Conservation (phyloP, 2,888 invertebrate species). For the Sclerodermus sp. region DNA sequence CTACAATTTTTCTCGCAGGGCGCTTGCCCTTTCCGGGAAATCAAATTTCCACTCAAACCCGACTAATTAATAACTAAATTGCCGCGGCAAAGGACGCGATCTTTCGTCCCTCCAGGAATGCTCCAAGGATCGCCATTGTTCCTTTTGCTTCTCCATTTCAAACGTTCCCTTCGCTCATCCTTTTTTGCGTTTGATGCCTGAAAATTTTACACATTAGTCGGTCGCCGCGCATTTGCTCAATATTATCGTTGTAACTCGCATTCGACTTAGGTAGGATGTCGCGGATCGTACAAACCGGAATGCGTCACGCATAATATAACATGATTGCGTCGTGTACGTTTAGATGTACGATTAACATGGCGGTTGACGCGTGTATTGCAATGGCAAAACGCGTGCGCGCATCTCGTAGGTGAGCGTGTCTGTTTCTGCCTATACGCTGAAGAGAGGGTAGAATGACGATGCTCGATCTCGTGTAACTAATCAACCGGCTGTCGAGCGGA, state of each 20-base stretch:
- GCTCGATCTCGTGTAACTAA: constrained; percentile 45
- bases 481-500: constrained; percentile 44
- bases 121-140: no score
- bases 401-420: constrained; percentile 22
- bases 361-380: constrained; percentile 31
- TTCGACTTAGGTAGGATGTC: constrained; percentile 3
- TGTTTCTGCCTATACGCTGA: constrained; percentile 11
- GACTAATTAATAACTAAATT: background rate
- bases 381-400: constrained; percentile 10
- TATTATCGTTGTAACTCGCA: background rate
- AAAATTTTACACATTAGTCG: no score
- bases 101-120: no score
- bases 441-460: constrained; percentile 21
- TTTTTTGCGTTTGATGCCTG: no score
- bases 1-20: no score
- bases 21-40: no score
- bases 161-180: no score
- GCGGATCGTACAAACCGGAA: constrained; percentile 11
- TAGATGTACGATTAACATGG: constrained; percentile 43
- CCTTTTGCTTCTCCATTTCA: no score
- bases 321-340: constrained; percentile 47
- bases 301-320: constrained; percentile 49
- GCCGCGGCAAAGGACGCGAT: background rate
- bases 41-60: background rate
- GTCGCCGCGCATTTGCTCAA: no score